phyloP scores from a whole-genome alignment of 2,888 invertebrate species.

The Ophioninae sp. region DNA sequence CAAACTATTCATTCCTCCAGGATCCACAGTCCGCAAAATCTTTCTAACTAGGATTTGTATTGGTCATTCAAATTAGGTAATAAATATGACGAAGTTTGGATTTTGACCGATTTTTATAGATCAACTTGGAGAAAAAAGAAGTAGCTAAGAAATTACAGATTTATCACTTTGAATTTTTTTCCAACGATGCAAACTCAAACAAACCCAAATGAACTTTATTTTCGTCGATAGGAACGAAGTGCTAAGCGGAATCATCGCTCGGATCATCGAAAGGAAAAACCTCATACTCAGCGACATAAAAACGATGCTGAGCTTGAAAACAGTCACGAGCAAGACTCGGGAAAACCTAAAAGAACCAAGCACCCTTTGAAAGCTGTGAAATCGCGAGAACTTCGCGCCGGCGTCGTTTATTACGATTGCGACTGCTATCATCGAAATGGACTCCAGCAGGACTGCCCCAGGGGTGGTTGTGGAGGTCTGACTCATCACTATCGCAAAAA shows the following conservation, averaged over 20 bases:
- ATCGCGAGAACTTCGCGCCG: conserved; percentile 83
- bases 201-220: no score
- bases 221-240: conserved; percentile 1
- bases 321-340: conserved; percentile 10
- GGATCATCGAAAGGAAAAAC: neutral
- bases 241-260: conserved; percentile 5
- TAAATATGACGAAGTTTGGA: no score
- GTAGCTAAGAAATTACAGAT: no score
- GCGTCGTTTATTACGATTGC: conserved; percentile 83
- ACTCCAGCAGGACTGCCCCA: conserved; percentile 84
- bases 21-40: conserved; percentile 44
- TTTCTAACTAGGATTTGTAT: neutral
- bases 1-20: neutral
- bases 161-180: no score
- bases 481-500: neutral
- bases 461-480: conserved; percentile 82
- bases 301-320: conserved; percentile 16
- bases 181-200: no score
- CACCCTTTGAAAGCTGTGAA: conserved; percentile 76
- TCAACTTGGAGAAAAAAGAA: no score
- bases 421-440: conserved; percentile 84
- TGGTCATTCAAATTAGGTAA: neutral
- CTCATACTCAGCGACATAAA: neutral
- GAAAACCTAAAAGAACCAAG: conserved; percentile 33
- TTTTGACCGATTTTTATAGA: no score